Evolutionary conservation across 2,797 vertebrate genomes (phyloP), one percentile per base, ranked within the genome.

Genomic region (Onychomys arenicola): DNA sequence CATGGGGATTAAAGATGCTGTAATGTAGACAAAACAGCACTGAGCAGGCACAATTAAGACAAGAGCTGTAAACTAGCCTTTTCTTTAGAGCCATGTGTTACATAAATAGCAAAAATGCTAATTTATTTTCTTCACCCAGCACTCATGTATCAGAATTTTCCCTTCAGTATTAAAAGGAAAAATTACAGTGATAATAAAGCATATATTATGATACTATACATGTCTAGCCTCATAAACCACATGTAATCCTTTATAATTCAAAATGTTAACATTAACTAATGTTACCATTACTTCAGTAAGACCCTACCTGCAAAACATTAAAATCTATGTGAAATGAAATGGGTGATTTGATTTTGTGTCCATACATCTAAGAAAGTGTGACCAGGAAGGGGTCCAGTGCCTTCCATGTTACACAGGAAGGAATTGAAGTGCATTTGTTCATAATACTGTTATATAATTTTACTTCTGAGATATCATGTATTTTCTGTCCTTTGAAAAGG

Each of bases 401-500:
- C 9, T 97, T 95, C 25, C 92, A 52, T 97, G 96, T 91, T 95
- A 94, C 97, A 63, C 94, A 77, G 97, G 98, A 98, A 95, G 61
- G 55, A 91, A 73, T 40, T 11, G 11, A 71, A 71, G 34, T 34
- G 4, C 7, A 95, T 97, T 97, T 91, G 87, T 29, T 95, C 83
- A 90, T 96, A 93, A 97, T 59, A 84, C 93, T 43, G 94, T 96
- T 95, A 81, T 96, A 94, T 1, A 6, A 87, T 43, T 92, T 98
- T 96, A 89, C 4, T 96, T 97, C 83, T 94, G 65, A 95, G 57
- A 12, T 97, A 84, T 78, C 97, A 73, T 90, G 7, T 97, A 49
- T 89, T 93, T 97, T 93, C 87, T 96, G 80, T 95, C 95, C 67
- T 90, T 98, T 97, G 95, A 75, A 87, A 98, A 92, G 98, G 40